Base-by-base conservation (phyloP, 2,797 vertebrate species). In the Sciurus vulgaris region DNA sequence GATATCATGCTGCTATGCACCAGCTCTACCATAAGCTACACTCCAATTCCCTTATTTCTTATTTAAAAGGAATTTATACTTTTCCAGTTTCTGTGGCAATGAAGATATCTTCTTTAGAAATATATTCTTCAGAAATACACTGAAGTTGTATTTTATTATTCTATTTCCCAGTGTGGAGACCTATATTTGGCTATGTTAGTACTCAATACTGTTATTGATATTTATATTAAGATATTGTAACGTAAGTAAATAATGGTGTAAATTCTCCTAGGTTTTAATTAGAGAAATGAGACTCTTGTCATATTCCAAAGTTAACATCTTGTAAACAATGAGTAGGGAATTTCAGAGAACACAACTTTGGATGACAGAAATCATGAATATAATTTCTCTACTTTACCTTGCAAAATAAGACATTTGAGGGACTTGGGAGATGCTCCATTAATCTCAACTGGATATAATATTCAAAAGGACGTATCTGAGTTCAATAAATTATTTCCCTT, bases 391-490 rank as follows among this genome's bases (percentile, higher is more conserved):
- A 74, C 18, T 94, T 86, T 86, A 56, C 30, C 41, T 14, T 63
- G n/a, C 63, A 92, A 96, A 70, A 33, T 18, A 38, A 83, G n/a
- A 86, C 8, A 49, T 15, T 89, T 83, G n/a, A 94, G 22, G 28
- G 30, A 18, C 2, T 89, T 93, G 51, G 41, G 41, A 35, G 67
- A 82, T 94, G 18, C 5, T 69, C n/a, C 11, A 83, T 89, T 89
- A 96, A 69, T 86, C 13, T 89, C 69, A 88, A n/a, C 54, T 89
- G 41, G 41, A 82, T 59, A 78, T 83, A 93, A 86, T 84, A 82
- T 41, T 94, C 88, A 59, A 94, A 89, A 85, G 15, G 30, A 65
- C 15, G 3, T 86, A 38, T 56, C 30, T 93, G 33, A 92, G 20
- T 88, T 91, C 41, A 84, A 47, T 35, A 77, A 88, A 93, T 93